Percentiles rank a stretch among this genome's conserved stretches.
Conservation (phyloP, 2,797 vertebrate genomes). For the Borostomias antarcticus region DNA sequence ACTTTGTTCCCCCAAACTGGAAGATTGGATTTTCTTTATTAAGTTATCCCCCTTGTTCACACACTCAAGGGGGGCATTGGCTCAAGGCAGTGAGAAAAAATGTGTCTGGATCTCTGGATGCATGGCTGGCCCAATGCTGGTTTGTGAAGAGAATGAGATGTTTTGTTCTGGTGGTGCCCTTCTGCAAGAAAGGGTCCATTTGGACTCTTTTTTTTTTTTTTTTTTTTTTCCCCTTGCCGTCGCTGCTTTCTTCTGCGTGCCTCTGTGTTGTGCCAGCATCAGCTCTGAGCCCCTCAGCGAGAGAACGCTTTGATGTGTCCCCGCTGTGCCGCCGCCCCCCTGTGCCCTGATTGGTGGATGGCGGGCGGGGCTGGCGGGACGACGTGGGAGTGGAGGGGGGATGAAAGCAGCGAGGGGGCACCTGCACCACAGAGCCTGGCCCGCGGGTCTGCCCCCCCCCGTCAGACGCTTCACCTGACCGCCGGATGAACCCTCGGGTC, state of each 20-base stretch:
- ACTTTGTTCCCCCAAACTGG: slow-evolving; percentile 84
- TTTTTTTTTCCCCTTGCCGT: slow-evolving; percentile 81
- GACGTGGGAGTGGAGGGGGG: slow-evolving; percentile 90
- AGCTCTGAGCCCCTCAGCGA: slow-evolving; percentile 88
- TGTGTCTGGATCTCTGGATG: slow-evolving; percentile 81
- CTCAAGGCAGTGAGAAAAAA: slow-evolving; percentile 89
- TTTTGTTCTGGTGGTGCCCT: slow-evolving; percentile 91
- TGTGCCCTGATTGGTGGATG: slow-evolving; percentile 88
- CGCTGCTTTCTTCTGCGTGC: slow-evolving; percentile 81
- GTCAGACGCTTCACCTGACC: slow-evolving; percentile 89
- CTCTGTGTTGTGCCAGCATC: slow-evolving; percentile 92
- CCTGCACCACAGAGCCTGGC: slow-evolving; percentile 90
- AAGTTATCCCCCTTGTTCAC: slow-evolving; percentile 93
- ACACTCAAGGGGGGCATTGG: slow-evolving; percentile 91
- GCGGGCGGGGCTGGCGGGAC: slow-evolving; percentile 84
- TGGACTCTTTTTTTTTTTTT: slow-evolving; percentile 77
- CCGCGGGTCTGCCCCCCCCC: slow-evolving; percentile 86
- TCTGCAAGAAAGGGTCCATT: slow-evolving; percentile 86
- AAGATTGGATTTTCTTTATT: slow-evolving; percentile 89
- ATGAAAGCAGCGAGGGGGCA: slow-evolving; percentile 91
- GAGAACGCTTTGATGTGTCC: slow-evolving; percentile 95
- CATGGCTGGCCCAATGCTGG: slow-evolving; percentile 78
- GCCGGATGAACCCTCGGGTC: slow-evolving; percentile 79
- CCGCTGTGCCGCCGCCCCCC: slow-evolving; percentile 82
- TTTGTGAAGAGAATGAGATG: slow-evolving; percentile 87